These are phyloP conservation scores for Melanargia galathea DNA, from an alignment of 2,888 invertebrate genomes.

Conservation along the genomic window DNA sequence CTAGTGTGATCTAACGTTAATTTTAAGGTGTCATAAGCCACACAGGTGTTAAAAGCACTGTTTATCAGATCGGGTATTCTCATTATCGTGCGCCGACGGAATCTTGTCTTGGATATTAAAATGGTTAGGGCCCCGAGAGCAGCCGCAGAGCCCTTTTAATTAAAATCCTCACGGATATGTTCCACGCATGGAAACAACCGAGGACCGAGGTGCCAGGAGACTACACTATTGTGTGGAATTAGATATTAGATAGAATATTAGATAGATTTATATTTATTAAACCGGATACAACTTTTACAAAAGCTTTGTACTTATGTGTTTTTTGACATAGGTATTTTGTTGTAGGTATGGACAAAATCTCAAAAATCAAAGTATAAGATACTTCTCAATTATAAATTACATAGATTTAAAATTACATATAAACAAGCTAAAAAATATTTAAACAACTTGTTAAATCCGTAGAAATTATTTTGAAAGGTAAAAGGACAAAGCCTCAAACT, in stretches of 20 bases:
- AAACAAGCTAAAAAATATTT: neutral
- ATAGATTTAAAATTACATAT: too few relatives aligned
- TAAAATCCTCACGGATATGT: constrained; percentile 31
- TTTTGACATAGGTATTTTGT: too few relatives aligned
- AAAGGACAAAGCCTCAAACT: constrained; percentile 6
- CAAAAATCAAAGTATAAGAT: too few relatives aligned
- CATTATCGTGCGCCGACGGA: constrained; percentile 21
- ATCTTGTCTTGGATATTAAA: constrained; percentile 41
- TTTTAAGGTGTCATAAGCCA: constrained; percentile 8
- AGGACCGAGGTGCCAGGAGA: neutral
- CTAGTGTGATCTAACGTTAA: constrained; percentile 1
- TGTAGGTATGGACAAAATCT: too few relatives aligned
- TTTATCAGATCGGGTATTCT: constrained; percentile 27
- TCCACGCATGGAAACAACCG: constrained; percentile 10
- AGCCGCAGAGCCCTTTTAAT: constrained; percentile 36
- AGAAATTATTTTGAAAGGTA: constrained; percentile 1
- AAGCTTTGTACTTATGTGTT: too few relatives aligned
- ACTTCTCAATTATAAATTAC: too few relatives aligned
- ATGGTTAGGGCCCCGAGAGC: constrained; percentile 36
- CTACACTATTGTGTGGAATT: neutral
- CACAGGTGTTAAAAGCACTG: constrained; percentile 29
- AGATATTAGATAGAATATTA: too few relatives aligned
- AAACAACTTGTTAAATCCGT: neutral
- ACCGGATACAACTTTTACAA: too few relatives aligned
- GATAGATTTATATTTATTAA: neutral